Evolutionary conservation across 2,113 vertebrate species (phyloP).

Genomic region (Pipa parva): DNA sequence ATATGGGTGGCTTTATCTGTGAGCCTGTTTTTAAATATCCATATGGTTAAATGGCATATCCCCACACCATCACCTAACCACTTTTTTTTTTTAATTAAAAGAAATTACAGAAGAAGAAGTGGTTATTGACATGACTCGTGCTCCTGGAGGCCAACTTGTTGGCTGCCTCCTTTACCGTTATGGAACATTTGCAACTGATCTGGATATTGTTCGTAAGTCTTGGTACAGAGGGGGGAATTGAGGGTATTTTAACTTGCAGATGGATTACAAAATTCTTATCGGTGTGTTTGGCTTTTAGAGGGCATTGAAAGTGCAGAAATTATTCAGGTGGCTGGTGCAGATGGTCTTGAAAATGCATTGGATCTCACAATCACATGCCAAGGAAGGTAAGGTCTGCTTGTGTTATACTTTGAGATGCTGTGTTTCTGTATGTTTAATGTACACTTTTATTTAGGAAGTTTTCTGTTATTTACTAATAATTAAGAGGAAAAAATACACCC

Average conservation of each 20-base stretch:
- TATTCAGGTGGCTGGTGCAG: conserved; percentile 67
- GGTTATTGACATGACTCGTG: conserved; percentile 78
- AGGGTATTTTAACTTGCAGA: background rate
- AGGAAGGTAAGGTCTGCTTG: conserved; percentile 88
- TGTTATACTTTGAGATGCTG: no score
- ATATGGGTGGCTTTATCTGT: no score
- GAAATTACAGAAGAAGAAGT: conserved; percentile 52
- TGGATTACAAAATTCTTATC: background rate
- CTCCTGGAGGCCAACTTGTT: conserved; percentile 52
- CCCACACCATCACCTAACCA: no score
- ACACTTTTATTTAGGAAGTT: no score
- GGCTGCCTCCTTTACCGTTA: conserved; percentile 82
- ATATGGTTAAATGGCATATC: no score
- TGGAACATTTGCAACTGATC: conserved; percentile 73
- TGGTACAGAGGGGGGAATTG: background rate
- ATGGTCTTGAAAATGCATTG: conserved; percentile 68
- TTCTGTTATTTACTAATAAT: no score
- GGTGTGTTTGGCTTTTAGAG: conserved; percentile 60
- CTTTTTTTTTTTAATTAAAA: no score
- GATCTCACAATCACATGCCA: conserved; percentile 85
- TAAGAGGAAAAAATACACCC: no score
- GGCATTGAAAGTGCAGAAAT: conserved; percentile 89
- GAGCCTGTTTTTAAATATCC: no score
- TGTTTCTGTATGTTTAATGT: no score
- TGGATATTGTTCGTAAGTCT: conserved; percentile 81